Base-by-base conservation (phyloP, 2,113 vertebrate species). In the human (Homo sapiens) region DNA sequence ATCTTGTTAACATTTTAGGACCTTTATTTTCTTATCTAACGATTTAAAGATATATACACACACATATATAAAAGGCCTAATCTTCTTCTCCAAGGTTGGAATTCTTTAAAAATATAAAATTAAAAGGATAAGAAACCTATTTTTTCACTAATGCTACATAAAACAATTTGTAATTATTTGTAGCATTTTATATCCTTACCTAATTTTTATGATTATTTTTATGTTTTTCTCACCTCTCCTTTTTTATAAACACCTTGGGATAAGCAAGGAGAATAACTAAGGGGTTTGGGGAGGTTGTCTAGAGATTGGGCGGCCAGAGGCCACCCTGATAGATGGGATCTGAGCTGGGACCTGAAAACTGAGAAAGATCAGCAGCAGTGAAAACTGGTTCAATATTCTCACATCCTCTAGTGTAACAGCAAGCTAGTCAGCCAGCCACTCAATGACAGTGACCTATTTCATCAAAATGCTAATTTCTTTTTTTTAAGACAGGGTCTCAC, bases 21-120 rank as follows among this genome's bases (percentile, higher is more conserved):
- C 98, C 98, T 98, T 98, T 98, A 98, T 98, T 98, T 98, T 98
- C 98, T 98, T 97, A 92, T 96, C 96, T 97, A 95, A 52, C 45
- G 85, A 88, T 78, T 98, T 97, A 59, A 81, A 97, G 87, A 97
- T 75, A 88, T 38, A 88, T 13, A 85, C 11, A 59, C 55, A 59
- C 80, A 59, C 4, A 43, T 23, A 55, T 6, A 59, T 1, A 57
- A 20, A 52, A 72, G 45, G 10, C 14, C 23, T 96, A 50, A 93
- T 95, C 90, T 97, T 85, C 90, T 97, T 82, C 48, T 91, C 59
- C 64, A 97, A 96, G 80, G 87, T 72, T 64, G 57, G 22, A 94
- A 89, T 73, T 70, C 27, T 87, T 94, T 97, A 72, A 93, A 97
- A 89, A 92, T 68, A 55, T 20, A 16, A 92, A 93, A 55, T 90